A percentile compares a stretch with the other conserved stretches of the same genome.
These are phyloP conservation scores for Triplophysa siluroides DNA, from an alignment of 2,113 vertebrate species.

Conservation along the genomic window DNA sequence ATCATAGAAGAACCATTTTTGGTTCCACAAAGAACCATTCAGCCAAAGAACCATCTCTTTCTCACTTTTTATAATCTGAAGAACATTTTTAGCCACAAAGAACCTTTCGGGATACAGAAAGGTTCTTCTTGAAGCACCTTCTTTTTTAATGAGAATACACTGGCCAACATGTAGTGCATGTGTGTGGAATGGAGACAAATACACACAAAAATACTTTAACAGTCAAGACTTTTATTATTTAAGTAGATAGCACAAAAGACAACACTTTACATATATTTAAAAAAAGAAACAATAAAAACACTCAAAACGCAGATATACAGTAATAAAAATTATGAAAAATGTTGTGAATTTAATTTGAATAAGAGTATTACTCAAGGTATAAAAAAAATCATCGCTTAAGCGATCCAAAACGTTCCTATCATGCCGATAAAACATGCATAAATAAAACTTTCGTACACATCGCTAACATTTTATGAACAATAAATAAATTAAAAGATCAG, in stretches of 20 bases:
- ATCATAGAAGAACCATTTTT: too few relatives aligned
- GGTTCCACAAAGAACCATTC: too few relatives aligned
- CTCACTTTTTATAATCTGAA: too few relatives aligned
- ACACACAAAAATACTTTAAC: neutral
- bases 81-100: too few relatives aligned
- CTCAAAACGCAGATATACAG: conserved; percentile 34
- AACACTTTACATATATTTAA: conserved; percentile 27
- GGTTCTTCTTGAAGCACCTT: too few relatives aligned
- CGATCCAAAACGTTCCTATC: conserved; percentile 45
- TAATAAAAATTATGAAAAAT: conserved; percentile 45
- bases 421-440: conserved; percentile 55
- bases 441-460: conserved; percentile 38
- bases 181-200: too few relatives aligned
- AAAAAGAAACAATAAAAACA: conserved; percentile 15
- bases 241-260: conserved; percentile 46
- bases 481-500: conserved; percentile 32
- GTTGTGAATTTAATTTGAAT: conserved; percentile 35
- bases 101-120: too few relatives aligned
- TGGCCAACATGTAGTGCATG: too few relatives aligned
- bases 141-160: too few relatives aligned
- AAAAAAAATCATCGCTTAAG: conserved; percentile 45
- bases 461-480: conserved; percentile 22
- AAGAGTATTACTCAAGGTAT: conserved; percentile 47
- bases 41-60: too few relatives aligned
- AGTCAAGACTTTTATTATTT: conserved; percentile 44